Evolutionary conservation across 53 echinoderm and acorn worm genomes (phyloP), one percentile per base, ranked within the genome.

Genomic region (Crossaster papposus): DNA sequence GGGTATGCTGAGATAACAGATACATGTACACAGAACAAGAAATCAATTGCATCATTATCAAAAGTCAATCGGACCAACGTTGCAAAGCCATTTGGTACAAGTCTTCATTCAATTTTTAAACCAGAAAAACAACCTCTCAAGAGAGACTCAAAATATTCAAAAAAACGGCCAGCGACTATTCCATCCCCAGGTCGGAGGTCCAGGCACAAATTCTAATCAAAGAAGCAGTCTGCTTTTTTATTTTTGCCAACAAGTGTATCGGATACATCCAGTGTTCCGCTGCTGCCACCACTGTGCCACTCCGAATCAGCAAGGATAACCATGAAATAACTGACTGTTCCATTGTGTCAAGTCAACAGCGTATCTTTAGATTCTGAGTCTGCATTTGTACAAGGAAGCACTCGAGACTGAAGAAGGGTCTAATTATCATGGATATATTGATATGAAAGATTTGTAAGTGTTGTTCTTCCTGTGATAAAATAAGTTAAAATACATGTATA

Each of bases 391-490:
- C 31, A 54, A 36, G 62, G 4, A 13, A 82, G 24, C 36, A 54
- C 4, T 52, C 65, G 37, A 90, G 31, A 36, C n/a, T n/a, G n/a
- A n/a, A n/a, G n/a, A n/a, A n/a, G n/a, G n/a, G n/a, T n/a, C n/a
- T n/a, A n/a, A n/a, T n/a, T n/a, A n/a, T n/a, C 85, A 44, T 44
- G 44, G 5, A 44, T 86, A 92, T 44, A 36, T 86, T 10, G 75
- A 85, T 64, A 63, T 88, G 76, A 93, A 95, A 77, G 89, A 95
- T 51, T 74, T 86, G 78, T 83, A 92, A n/a, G n/a, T n/a, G n/a
- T n/a, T n/a, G n/a, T n/a, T n/a, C n/a, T n/a, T n/a, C n/a, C n/a
- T n/a, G n/a, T n/a, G n/a, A n/a, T n/a, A n/a, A n/a, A n/a, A n/a
- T n/a, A n/a, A n/a, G n/a, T n/a, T n/a, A n/a, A 92, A 74, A 44